These are phyloP conservation scores for Acropora yongei DNA, from an alignment of 64 coral and sea anemone genomes.

Conservation along the genomic window DNA sequence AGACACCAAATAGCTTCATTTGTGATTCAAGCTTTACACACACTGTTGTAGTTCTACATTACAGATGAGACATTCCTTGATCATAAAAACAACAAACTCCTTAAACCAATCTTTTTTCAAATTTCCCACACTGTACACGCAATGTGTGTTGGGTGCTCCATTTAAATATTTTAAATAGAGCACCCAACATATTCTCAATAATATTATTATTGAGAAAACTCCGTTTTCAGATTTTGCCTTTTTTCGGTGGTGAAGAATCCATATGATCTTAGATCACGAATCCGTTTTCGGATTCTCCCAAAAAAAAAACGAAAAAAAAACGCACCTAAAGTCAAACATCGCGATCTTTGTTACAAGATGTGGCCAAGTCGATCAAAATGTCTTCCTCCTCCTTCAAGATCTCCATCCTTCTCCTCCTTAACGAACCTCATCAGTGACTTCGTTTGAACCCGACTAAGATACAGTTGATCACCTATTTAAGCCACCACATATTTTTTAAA, in stretches of 20 bases:
- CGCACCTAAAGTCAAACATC: too few species aligned
- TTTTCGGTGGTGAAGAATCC: background rate
- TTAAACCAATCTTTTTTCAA: background rate
- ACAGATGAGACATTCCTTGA: background rate
- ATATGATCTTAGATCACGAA: background rate
- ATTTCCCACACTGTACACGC: background rate
- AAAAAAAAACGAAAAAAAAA: background rate
- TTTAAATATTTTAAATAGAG: background rate
- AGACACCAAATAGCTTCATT: background rate
- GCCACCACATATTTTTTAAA: too few species aligned
- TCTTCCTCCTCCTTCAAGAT: too few species aligned
- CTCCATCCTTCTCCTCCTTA: too few species aligned
- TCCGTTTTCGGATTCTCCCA: background rate
- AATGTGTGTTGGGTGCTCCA: slow-evolving; percentile 3
- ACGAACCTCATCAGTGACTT: too few species aligned
- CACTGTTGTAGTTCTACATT: background rate
- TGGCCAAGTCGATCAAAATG: too few species aligned
- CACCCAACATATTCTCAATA: background rate
- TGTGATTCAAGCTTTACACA: background rate
- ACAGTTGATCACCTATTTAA: too few species aligned
- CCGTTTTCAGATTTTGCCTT: background rate
- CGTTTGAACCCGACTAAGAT: too few species aligned
- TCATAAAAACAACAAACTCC: background rate
- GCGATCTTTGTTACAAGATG: too few species aligned
- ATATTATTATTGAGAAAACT: background rate